Evolutionary conservation across 2,797 vertebrate species (phyloP), one percentile per base, ranked within the genome.

Genomic region (Poecilia gillii): DNA sequence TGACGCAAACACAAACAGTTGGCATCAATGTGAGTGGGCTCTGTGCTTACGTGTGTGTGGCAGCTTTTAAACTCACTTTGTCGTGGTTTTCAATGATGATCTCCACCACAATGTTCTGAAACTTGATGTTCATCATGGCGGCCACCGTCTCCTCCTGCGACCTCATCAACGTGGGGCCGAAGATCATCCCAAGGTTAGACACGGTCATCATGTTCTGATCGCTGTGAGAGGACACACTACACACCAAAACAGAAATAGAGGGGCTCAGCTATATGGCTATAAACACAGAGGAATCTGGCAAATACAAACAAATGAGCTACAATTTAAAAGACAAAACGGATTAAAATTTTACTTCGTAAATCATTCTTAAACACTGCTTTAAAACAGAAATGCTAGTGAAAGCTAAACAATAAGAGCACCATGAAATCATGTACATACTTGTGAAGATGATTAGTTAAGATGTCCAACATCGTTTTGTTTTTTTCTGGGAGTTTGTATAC

Each of bases 91-190:
- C 98, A 62, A 99, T 99, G 75, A 99, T 96, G 81, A 99, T 99
- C 93, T 99, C 99, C 81, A 99, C 97, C 72, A 99, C 98, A 68
- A 99, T 99, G 89, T 99, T 99, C 94, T 99, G 99, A 94, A 99
- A 99, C 90, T 99, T 99, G 90, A 99, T 99, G 93, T 99, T 99
- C 98, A 99, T 99, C 98, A 99, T 99, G 83, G 99, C 99, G 1
- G 99, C 99, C 89, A 99, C 98, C 0, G 99, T 99, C 94, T 99
- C 98, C 74, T 99, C 98, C 90, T 99, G 98, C 0, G 98, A 98
- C 92, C 98, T 97, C 98, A 99, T 99, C 77, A 99, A 86, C 0
- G 98, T 99, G 46, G 99, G 99, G 72, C 98, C 99, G 68, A 99
- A 99, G 88, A 99, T 99, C 94, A 99, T 98, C 13, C 97, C 99